phyloP scores from a whole-genome alignment of 2,888 invertebrate species.

The Neoscelio sp. region DNA sequence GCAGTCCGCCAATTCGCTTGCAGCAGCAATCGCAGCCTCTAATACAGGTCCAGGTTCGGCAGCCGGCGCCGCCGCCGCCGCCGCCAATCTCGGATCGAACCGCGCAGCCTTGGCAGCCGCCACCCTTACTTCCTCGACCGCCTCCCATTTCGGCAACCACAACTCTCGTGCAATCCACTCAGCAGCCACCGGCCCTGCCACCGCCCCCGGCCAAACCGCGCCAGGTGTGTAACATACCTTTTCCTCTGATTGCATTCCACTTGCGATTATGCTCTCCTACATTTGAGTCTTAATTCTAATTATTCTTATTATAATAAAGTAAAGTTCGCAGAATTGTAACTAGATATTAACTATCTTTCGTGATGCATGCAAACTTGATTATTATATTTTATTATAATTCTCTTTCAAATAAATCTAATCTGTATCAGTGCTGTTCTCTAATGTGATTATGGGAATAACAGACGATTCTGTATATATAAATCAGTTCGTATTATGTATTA shows the following conservation, averaged over 20 bases:
- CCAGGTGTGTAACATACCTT: conserved; percentile 75
- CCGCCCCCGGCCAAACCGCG: conserved; percentile 82
- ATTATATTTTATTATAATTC: too few relatives aligned
- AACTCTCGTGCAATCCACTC: conserved; percentile 78
- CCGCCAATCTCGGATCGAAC: conserved; percentile 80
- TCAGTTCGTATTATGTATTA: too few relatives aligned
- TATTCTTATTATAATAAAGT: too few relatives aligned
- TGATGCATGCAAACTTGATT: too few relatives aligned
- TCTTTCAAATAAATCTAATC: too few relatives aligned
- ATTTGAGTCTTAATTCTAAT: too few relatives aligned
- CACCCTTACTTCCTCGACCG: conserved; percentile 82
- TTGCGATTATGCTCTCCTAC: conserved; percentile 7
- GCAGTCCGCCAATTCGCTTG: conserved; percentile 73
- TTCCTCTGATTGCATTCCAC: not conserved
- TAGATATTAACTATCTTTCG: too few relatives aligned
- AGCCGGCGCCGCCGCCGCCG: conserved; percentile 84
- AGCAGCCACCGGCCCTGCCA: conserved; percentile 80
- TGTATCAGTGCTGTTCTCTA: too few relatives aligned
- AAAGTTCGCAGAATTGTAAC: too few relatives aligned
- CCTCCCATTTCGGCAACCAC: conserved; percentile 78
- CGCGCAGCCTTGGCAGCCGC: conserved; percentile 83
- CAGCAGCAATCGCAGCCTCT: conserved; percentile 76
- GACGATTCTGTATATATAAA: too few relatives aligned
- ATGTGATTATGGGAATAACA: too few relatives aligned
- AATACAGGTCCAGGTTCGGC: conserved; percentile 84